A percentile compares a stretch with the other conserved stretches of the same genome.
These are phyloP conservation scores for Pseudochirops corinnae DNA, from an alignment of 2,797 vertebrate species.

Conservation along the genomic window DNA sequence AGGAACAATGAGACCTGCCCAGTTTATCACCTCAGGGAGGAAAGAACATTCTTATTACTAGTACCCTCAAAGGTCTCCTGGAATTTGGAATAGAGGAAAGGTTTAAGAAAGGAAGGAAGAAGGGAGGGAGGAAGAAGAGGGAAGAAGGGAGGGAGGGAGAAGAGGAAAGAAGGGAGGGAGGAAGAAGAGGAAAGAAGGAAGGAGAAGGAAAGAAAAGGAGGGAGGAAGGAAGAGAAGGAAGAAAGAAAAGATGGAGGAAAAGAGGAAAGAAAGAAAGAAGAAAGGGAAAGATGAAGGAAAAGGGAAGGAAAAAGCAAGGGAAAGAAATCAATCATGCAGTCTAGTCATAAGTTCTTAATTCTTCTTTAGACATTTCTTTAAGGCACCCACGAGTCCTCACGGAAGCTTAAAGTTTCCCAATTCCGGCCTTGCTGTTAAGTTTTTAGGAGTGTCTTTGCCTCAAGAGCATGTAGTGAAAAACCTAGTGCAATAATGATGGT, in stretches of 20 bases:
- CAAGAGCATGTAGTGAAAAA: slow-evolving; percentile 1
- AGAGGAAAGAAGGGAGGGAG: too few species aligned
- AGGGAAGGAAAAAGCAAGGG: background rate
- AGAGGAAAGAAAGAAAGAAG: background rate
- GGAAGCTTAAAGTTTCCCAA: slow-evolving; percentile 20
- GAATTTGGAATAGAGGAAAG: background rate
- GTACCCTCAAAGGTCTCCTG: background rate
- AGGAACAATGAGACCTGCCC: background rate
- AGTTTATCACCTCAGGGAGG: background rate
- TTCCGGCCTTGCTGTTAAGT: background rate
- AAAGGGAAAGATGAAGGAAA: background rate
- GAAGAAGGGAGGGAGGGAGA: background rate
- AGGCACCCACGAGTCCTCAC: background rate
- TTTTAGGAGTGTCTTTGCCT: background rate
- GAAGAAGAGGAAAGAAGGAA: too few species aligned
- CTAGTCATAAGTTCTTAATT: slow-evolving; percentile 32
- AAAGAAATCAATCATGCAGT: background rate
- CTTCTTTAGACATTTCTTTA: slow-evolving; percentile 6
- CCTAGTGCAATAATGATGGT: background rate
- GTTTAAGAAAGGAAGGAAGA: background rate
- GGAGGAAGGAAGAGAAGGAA: background rate
- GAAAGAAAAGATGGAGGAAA: background rate
- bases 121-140: background rate
- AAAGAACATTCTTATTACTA: slow-evolving; percentile 3
- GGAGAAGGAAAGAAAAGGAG: background rate